Percentiles rank a stretch among this genome's conserved stretches.
phyloP scores from a whole-genome alignment of 2,113 vertebrate species.

The Nesoenas mayeri region DNA sequence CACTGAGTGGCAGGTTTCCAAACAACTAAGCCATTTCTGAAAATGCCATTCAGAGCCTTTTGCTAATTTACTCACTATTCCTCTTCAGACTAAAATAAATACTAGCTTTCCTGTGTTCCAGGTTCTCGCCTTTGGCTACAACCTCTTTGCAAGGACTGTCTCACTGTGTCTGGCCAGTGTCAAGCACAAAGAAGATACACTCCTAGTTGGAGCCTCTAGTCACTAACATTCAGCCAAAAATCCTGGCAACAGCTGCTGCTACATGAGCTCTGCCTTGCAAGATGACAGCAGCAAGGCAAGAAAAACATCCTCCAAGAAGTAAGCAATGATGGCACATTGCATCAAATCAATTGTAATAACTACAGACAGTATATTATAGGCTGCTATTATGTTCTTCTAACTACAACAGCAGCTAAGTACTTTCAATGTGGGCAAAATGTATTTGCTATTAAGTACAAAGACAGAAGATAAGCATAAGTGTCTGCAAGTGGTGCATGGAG shows the following conservation, averaged over 20 bases:
- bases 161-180: not conserved
- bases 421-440: not conserved
- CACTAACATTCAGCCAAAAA: not conserved
- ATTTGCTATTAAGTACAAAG: not conserved
- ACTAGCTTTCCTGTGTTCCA: not conserved
- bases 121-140: not conserved
- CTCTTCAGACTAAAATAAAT: not conserved
- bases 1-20: not conserved
- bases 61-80: not conserved
- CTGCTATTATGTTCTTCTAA: not conserved
- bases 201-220: not conserved
- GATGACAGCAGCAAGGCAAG: not conserved
- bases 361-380: not conserved
- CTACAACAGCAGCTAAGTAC: not conserved
- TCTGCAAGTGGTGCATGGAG: not conserved
- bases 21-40: conserved; percentile 2
- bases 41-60: not conserved
- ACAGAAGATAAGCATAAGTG: not conserved
- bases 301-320: not conserved
- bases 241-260: not conserved
- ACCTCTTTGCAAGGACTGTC: not conserved
- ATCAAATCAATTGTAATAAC: not conserved
- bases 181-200: not conserved
- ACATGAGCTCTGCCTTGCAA: not conserved
- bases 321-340: accelerated